These are phyloP conservation scores for Typhlichthys eigenmanni DNA, from an alignment of 2,797 vertebrate genomes.

Conservation along the genomic window DNA sequence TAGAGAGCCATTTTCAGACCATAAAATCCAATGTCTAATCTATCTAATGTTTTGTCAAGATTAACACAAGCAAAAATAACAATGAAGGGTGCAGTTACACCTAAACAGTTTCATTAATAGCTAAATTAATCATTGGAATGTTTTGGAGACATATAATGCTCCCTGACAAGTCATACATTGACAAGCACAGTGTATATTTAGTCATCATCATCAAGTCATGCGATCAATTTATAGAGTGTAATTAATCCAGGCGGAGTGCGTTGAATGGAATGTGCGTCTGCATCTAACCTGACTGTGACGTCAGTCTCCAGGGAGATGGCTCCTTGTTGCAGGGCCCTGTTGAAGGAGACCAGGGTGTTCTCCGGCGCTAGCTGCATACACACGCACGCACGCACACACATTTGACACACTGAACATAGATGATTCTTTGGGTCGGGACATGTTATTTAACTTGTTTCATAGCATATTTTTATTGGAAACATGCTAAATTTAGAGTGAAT, in stretches of 20 bases:
- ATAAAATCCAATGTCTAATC: too few relatives aligned
- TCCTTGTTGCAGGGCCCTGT: constrained; percentile 88
- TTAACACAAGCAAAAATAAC: too few relatives aligned
- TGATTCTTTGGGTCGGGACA: not conserved
- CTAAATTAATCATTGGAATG: too few relatives aligned
- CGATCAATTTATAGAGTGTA: constrained; percentile 14
- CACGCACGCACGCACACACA: constrained; percentile 16
- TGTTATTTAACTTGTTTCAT: too few relatives aligned
- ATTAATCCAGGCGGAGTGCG: constrained; percentile 9
- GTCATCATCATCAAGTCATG: not conserved
- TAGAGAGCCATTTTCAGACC: too few relatives aligned
- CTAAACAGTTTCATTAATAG: too few relatives aligned
- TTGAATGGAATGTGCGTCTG: constrained; percentile 13
- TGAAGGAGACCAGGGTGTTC: constrained; percentile 94
- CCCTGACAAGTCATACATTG: not conserved
- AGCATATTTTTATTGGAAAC: too few relatives aligned
- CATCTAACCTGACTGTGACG: constrained; percentile 84
- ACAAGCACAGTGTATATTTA: constrained; percentile 1
- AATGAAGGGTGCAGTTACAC: too few relatives aligned
- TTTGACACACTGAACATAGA: not conserved
- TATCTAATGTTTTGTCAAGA: too few relatives aligned
- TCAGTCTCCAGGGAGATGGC: constrained; percentile 87
- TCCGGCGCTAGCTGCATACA: constrained; percentile 87
- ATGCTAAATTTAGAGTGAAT: too few relatives aligned
- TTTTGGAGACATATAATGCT: too few relatives aligned